Base-by-base conservation (phyloP, 2,113 vertebrate species). In the Lampris incognitus region DNA sequence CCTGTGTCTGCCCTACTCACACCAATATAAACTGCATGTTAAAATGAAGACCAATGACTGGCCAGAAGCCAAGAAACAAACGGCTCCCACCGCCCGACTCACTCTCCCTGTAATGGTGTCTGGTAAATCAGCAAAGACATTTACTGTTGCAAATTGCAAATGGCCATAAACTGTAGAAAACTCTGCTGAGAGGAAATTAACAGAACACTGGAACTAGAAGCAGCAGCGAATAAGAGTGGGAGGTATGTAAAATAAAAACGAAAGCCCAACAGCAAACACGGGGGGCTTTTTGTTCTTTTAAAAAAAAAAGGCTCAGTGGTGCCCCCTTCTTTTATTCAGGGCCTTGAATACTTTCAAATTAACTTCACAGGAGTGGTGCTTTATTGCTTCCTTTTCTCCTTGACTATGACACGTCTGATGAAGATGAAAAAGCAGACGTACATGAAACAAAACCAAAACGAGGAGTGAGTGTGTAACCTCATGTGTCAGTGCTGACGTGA, bases 341-440 rank as follows among this genome's bases (percentile, higher is more conserved):
- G 24, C 24, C 24, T 24, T 24, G 24, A 24, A 24, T 24, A 24
- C 24, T 24, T 24, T 24, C 24, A 24, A 24, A 24, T 24, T 24
- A 24, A 24, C 24, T 24, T 24, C 24, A 24, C 24, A 24, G 70
- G 39, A 63, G 1, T 73, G 68, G 10, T 52, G 82, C 76, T 83
- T 64, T 60, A 75, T 65, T 83, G 80, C 51, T 81, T 83, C 75
- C 55, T 52, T 60, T 68, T 85, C 87, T 90, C 90, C 89, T 91
- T 85, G 82, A 88, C 59, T 11, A 36, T 72, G 88, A 89, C 87
- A 84, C 67, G 38, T 70, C 58, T 75, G 80, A 79, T 39, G 63
- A 66, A 83, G 81, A 89, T 86, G 63, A 60, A 88, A 85, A 78
- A 52, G 69, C 63, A 7, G 77, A 74, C 72, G 63, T 6, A 50